phyloP scores from a whole-genome alignment of 1,140 invertebrate genomes.

The Pseudomyrmex sp. region DNA sequence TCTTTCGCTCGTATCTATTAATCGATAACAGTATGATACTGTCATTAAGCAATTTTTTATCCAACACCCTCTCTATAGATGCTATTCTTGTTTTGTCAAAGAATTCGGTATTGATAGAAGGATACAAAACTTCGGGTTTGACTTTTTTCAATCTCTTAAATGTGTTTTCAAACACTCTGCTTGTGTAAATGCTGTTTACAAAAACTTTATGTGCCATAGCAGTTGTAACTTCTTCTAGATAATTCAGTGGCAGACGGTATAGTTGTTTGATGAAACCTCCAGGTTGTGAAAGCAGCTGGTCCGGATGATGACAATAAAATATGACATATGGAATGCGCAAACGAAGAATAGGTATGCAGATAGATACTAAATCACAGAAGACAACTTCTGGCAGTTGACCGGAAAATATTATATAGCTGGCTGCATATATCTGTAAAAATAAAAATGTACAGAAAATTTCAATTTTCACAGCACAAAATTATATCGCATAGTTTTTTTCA shows the following conservation, averaged over 20 bases:
- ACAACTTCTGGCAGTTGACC: slow-evolving; percentile 91
- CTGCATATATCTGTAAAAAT: slow-evolving; percentile 80
- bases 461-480: too few species aligned
- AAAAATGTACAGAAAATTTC: slow-evolving; percentile 22
- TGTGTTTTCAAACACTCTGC: slow-evolving; percentile 93
- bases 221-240: slow-evolving; percentile 96
- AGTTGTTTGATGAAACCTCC: slow-evolving; percentile 90
- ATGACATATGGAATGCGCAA: slow-evolving; percentile 89
- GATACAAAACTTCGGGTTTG: slow-evolving; percentile 95
- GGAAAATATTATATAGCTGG: slow-evolving; percentile 81
- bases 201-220: slow-evolving; percentile 94
- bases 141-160: slow-evolving; percentile 89
- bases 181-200: slow-evolving; percentile 98
- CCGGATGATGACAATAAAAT: slow-evolving; percentile 99
- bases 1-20: slow-evolving; percentile 99
- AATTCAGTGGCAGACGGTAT: slow-evolving; percentile 96
- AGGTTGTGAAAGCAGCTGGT: slow-evolving; percentile 92
- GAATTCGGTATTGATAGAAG: slow-evolving; percentile 94
- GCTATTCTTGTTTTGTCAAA: slow-evolving; percentile 88
- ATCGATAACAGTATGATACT: slow-evolving; percentile 94
- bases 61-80: slow-evolving; percentile 83
- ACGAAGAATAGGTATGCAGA: slow-evolving; percentile 93
- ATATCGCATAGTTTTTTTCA: too few species aligned
- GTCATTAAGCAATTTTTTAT: slow-evolving; percentile 82
- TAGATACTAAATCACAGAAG: slow-evolving; percentile 97